Evolutionary conservation across 1,140 invertebrate species (phyloP), one percentile per base, ranked within the genome.

Genomic region (Oreohelix idahoensis): DNA sequence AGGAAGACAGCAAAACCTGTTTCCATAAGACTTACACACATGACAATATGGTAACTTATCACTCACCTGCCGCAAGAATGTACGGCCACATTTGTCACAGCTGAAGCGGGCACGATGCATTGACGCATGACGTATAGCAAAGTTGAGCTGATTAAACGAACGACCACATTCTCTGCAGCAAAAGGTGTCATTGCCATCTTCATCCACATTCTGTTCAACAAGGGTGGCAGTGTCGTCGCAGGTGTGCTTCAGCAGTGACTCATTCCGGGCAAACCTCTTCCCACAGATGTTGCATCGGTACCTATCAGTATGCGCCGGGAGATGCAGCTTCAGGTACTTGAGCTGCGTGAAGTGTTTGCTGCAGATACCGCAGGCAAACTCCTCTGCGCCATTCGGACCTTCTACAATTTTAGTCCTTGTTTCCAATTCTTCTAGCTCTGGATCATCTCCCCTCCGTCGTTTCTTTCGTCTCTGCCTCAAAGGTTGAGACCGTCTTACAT

Each of bases 221-320:
- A 73, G 77, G n/a, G n/a, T 77, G 32, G 82, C 77, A 32, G 74
- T 81, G 63, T 86, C 79, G 42, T 84, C 81, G 81, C 90, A 91
- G 42, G 83, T 39, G 83, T 91, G 90, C 53, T 89, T 89, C 74
- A 86, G 76, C 10, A 90, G 66, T 45, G 86, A 87, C 66, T 91
- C 90, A 51, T 89, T 89, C 0, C 89, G 71, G 20, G 89, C 84
- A 83, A 89, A 92, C 45, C 85, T 84, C 45, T 87, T 88, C 11
- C 85, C 87, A 86, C 91, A 92, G 23, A 84, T 83, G 4, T 84
- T 45, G 79, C 91, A 92, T 29, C 84, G 82, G 74, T 87, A 90
- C 78, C 87, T 84, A 36, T 86, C 84, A 13, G 88, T 89, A 76
- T 91, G 90, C 11, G 81, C 85, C 8, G 87, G 87, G 4, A 86